Conservation (phyloP, 2,888 invertebrate genomes). For the Pharmacophagus antenor region DNA sequence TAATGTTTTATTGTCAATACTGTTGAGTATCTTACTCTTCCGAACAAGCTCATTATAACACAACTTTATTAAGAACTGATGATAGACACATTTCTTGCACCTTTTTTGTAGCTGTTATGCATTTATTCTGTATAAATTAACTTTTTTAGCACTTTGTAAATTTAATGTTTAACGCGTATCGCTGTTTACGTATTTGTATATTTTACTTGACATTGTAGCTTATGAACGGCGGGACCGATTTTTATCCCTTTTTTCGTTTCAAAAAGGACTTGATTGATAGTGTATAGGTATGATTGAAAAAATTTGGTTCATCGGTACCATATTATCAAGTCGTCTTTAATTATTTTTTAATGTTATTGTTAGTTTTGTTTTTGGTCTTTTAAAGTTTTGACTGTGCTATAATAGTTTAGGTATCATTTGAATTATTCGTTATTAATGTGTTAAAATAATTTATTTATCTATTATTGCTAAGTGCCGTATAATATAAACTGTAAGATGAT, state of each 20-base stretch:
- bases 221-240: not conserved
- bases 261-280: not conserved
- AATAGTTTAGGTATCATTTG: too few species aligned
- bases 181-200: not conserved
- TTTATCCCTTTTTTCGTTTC: not conserved
- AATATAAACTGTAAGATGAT: too few species aligned
- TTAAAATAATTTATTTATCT: too few species aligned
- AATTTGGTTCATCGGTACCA: too few species aligned
- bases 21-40: constrained; percentile 37
- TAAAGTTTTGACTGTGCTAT: too few species aligned
- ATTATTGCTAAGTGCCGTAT: too few species aligned
- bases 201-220: not conserved
- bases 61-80: constrained; percentile 3
- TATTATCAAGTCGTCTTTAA: too few species aligned
- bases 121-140: not conserved
- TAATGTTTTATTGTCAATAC: constrained; percentile 38
- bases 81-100: too few species aligned
- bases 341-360: too few species aligned
- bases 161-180: not conserved
- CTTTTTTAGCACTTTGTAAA: not conserved
- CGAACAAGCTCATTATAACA: constrained; percentile 26
- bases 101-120: not conserved
- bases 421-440: too few species aligned
- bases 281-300: too few species aligned
- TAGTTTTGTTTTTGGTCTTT: too few species aligned